These are phyloP conservation scores for Hydractinia symbiolongicarpus DNA, from an alignment of 30 jellyfish, hydroid and myxozoan species.

Conservation along the genomic window DNA sequence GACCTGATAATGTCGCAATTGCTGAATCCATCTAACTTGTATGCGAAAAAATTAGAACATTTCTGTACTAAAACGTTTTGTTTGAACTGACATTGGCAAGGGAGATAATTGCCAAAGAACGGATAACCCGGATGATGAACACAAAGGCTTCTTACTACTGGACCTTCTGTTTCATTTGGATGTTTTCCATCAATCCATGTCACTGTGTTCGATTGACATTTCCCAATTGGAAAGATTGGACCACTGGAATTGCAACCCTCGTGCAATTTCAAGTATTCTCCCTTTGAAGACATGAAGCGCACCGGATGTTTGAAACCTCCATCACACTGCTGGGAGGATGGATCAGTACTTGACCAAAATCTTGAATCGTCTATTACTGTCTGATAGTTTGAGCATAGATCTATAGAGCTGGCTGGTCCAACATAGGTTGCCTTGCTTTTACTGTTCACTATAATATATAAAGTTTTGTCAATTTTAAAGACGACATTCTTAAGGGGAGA, in stretches of 20 bases:
- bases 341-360: slow-evolving; percentile 3
- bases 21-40: slow-evolving; percentile 6
- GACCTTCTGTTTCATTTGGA: not conserved
- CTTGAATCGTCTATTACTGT: slow-evolving; percentile 8
- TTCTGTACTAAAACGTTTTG: not conserved
- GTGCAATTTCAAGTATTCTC: slow-evolving; percentile 9
- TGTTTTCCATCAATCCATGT: slow-evolving; percentile 11
- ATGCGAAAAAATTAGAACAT: not conserved
- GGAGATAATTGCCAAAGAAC: not conserved
- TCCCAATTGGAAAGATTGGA: not conserved
- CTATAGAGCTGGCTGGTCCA: not conserved
- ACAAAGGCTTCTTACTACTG: not conserved
- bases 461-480: no score
- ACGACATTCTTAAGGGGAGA: no score
- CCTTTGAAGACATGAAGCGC: not conserved
- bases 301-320: slow-evolving; percentile 12
- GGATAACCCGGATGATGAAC: slow-evolving; percentile 10
- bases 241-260: slow-evolving; percentile 9
- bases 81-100: not conserved
- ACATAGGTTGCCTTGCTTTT: no score
- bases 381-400: slow-evolving; percentile 9
- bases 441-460: no score
- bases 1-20: not conserved
- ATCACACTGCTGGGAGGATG: not conserved
- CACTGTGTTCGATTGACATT: not conserved